A percentile compares a stretch with the other conserved stretches of the same genome.
Evolutionary conservation across 2,888 invertebrate genomes (phyloP).

Genomic region (Brachynemurus nebulosus): DNA sequence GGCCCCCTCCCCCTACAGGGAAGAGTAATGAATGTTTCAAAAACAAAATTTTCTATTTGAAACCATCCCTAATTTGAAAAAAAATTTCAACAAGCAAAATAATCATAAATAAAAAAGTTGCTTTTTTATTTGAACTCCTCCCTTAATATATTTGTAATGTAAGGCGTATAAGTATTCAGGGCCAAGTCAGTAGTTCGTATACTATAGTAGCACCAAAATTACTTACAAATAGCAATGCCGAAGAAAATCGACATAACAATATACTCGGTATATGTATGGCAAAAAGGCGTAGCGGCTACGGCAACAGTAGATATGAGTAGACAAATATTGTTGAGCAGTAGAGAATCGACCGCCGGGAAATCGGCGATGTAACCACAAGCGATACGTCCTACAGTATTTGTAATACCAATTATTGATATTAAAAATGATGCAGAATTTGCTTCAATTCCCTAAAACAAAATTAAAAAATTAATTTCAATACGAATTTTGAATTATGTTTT

Average conservation of each 20-base stretch:
- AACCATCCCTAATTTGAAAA: too few species aligned
- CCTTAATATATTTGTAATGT: too few species aligned
- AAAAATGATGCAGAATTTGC: constrained; percentile 57
- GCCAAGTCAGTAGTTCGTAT: too few species aligned
- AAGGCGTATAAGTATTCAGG: too few species aligned
- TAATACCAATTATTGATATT: constrained; percentile 77
- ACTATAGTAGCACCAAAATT: too few species aligned
- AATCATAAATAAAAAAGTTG: too few species aligned
- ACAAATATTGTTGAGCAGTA: constrained; percentile 86
- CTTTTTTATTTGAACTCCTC: too few species aligned
- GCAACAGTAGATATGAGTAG: constrained; percentile 78
- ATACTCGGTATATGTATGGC: constrained; percentile 59
- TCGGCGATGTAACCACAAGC: constrained; percentile 82
- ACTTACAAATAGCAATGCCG: constrained; percentile 82
- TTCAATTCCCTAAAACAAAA: constrained; percentile 47
- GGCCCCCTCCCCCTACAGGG: too few species aligned
- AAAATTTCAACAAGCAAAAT: too few species aligned
- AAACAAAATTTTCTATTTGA: too few species aligned
- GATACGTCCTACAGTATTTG: constrained; percentile 87
- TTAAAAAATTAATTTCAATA: neutral
- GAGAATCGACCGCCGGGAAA: constrained; percentile 81
- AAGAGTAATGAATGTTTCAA: too few species aligned
- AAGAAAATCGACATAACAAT: constrained; percentile 75
- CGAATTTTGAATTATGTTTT: constrained; percentile 3
- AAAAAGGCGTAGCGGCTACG: constrained; percentile 73